Evolutionary conservation across 2,797 vertebrate genomes (phyloP).

Genomic region (Hypotaenidia okinawae): DNA sequence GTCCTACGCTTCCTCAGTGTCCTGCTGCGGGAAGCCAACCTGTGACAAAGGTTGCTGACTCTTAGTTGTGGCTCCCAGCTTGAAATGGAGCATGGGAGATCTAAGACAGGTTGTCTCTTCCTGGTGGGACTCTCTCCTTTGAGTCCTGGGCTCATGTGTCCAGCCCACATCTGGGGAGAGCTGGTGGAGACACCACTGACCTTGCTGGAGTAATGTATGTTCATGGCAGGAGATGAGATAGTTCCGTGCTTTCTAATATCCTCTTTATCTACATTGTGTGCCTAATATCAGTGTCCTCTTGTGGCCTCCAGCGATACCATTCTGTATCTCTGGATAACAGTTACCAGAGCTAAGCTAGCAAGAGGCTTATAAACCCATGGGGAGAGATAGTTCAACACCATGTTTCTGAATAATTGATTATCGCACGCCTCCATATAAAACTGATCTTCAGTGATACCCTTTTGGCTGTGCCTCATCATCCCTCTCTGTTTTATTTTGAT

Average conservation of each 20-base stretch:
- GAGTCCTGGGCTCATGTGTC: neutral
- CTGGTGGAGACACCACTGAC: neutral
- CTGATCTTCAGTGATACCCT: constrained; percentile 57
- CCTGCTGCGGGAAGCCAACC: neutral
- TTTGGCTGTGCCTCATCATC: constrained; percentile 39
- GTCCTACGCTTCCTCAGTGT: neutral
- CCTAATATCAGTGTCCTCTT: neutral
- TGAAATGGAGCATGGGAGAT: neutral
- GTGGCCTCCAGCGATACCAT: constrained; percentile 7
- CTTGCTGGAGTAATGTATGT: neutral
- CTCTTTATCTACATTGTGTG: neutral
- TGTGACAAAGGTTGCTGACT: neutral
- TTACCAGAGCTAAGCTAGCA: constrained; percentile 42
- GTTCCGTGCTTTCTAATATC: neutral
- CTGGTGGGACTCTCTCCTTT: neutral
- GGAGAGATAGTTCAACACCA: constrained; percentile 54
- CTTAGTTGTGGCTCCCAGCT: neutral
- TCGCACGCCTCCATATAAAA: constrained; percentile 53
- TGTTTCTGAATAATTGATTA: constrained; percentile 78
- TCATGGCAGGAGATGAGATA: neutral
- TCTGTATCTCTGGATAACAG: constrained; percentile 25
- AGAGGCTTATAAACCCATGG: constrained; percentile 55
- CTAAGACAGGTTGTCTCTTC: neutral
- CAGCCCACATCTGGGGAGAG: neutral
- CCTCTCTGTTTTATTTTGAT: constrained; percentile 53